Percentiles rank a stretch among this genome's conserved stretches.
phyloP scores from a whole-genome alignment of 2,797 vertebrate genomes.

The Acomys russatus region DNA sequence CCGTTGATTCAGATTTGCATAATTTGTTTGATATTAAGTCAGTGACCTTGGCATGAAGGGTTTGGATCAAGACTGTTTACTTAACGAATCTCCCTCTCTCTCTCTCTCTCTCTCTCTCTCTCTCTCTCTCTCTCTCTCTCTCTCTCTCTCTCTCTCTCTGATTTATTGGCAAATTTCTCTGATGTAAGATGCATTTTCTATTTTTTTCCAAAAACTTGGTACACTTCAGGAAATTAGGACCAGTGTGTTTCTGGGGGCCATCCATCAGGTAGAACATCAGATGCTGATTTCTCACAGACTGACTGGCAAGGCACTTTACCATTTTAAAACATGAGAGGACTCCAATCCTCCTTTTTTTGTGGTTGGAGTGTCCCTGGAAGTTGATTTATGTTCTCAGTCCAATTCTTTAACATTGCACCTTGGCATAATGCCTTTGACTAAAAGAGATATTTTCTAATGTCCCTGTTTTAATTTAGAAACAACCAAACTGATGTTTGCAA shows the following conservation, averaged over 20 bases:
- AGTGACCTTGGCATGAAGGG: conserved; percentile 1
- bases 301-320: conserved; percentile 40
- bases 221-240: conserved; percentile 60
- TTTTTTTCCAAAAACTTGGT: conserved; percentile 21
- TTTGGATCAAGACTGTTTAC: conserved; percentile 40
- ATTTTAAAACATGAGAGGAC: conserved; percentile 50
- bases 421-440: conserved; percentile 61
- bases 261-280: conserved; percentile 14
- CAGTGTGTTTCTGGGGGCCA: conserved; percentile 1
- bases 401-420: conserved; percentile 50
- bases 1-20: background rate
- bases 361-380: conserved; percentile 28
- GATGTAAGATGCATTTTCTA: conserved; percentile 20
- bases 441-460: conserved; percentile 63
- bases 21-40: background rate
- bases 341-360: background rate
- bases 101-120: background rate
- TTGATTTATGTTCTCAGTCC: conserved; percentile 54
- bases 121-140: background rate
- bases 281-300: conserved; percentile 59
- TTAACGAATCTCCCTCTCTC: background rate
- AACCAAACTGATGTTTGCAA: conserved; percentile 62
- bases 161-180: conserved; percentile 42
- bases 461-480: conserved; percentile 68
- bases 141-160: background rate